phyloP scores from a whole-genome alignment of 2,797 vertebrate species.

The Botia almorhae region DNA sequence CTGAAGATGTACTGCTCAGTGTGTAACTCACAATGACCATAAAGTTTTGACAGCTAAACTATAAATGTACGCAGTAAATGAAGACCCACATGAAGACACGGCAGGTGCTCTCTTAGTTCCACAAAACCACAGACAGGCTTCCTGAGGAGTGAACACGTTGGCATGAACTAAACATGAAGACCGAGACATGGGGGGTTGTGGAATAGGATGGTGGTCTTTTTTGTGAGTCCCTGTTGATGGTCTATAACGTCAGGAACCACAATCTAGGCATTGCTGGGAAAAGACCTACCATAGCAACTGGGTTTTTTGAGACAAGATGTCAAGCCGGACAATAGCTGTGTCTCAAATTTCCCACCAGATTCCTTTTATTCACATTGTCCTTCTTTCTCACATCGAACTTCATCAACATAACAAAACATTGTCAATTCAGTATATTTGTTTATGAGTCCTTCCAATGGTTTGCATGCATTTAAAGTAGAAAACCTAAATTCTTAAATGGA shows the following conservation, averaged over 20 bases:
- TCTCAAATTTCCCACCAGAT: conserved; percentile 55
- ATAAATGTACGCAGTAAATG: conserved; percentile 26
- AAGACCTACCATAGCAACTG: conserved; percentile 49
- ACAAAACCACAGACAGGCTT: not conserved
- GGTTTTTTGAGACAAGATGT: conserved; percentile 45
- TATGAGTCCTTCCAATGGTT: not conserved
- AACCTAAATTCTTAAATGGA: conserved; percentile 14
- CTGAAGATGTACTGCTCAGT: conserved; percentile 18
- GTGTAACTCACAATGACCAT: conserved; percentile 37
- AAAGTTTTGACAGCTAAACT: conserved; percentile 43
- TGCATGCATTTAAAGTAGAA: conserved; percentile 8
- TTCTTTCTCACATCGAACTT: not conserved
- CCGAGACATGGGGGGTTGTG: not conserved
- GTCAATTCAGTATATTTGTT: conserved; percentile 20
- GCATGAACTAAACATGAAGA: not conserved
- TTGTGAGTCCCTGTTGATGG: not conserved
- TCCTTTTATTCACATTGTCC: conserved; percentile 25
- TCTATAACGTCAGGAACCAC: conserved; percentile 35
- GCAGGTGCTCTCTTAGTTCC: not conserved
- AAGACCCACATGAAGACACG: conserved; percentile 12
- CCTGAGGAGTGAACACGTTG: conserved; percentile 9
- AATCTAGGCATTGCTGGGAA: conserved; percentile 24
- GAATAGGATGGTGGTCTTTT: conserved; percentile 4
- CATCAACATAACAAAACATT: conserved; percentile 47
- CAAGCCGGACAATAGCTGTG: conserved; percentile 44